Base-by-base conservation (phyloP, 2,888 invertebrate genomes). In the Cinara cedri region DNA sequence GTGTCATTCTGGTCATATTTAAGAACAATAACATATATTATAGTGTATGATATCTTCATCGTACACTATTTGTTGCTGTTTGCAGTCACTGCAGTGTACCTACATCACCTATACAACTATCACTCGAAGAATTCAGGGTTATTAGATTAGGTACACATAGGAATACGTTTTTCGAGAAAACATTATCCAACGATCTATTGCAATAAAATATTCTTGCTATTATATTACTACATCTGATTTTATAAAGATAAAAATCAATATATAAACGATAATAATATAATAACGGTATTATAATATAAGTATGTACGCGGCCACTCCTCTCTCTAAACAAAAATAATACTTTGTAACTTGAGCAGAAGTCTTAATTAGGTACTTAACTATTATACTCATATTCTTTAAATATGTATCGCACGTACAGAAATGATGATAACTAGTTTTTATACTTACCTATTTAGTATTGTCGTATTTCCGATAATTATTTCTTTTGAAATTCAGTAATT, bases 61-160 rank as follows among this genome's bases (percentile, higher is more conserved):
- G 57, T 57, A 49, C 34, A 78, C 68, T 68, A 78, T 49, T 60
- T 78, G 57, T 68, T 60, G 54, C 55, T 75, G 16, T 76, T 68
- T 34, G 34, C 3, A 34, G 6, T 34, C n/a, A n/a, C 34, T 34
- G 34, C 6, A 34, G 34, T 34, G 34, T 34, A 34, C 34, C 1
- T 21, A 24, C 16, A 42, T 13, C 8, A 9, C 16, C 24, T 24
- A 26, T 60, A 26, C 26, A 6, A 54, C 51, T 63, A 51, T 51
- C 42, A 63, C 16, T 16, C 63, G 42, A 26, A 16, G 42, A 74
- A 63, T 51, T 55, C 21, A 21, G 11, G 21, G 55, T 21, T 55
- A 19, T 54, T 19, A 54, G n/a, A n/a, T n/a, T n/a, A n/a, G n/a
- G n/a, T n/a, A n/a, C n/a, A n/a, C n/a, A n/a, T n/a, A 1, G 10